These are phyloP conservation scores for Hirtodrosophila duncani DNA, from an alignment of 2,888 invertebrate genomes.

Conservation along the genomic window DNA sequence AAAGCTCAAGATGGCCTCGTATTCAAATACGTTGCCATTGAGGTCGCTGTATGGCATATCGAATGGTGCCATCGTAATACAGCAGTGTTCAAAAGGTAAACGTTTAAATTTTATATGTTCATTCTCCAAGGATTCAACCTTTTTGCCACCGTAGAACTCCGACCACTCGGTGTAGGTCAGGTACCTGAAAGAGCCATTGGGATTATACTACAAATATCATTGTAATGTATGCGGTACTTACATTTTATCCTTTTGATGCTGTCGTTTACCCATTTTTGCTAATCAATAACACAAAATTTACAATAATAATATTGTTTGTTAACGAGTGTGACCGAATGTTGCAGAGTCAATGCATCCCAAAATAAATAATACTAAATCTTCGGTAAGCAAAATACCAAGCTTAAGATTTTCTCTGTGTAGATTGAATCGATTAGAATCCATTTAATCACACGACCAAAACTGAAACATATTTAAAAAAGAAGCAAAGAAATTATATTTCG, in stretches of 20 bases:
- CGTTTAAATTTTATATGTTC: slow-evolving; percentile 91
- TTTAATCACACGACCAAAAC: too few species aligned
- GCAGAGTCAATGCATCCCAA: too few species aligned
- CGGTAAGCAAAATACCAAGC: too few species aligned
- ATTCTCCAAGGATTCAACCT: slow-evolving; percentile 83
- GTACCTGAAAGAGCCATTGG: slow-evolving; percentile 55
- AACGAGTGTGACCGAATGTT: too few species aligned
- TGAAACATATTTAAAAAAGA: too few species aligned
- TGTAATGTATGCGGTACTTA: slow-evolving; percentile 76
- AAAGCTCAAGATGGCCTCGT: slow-evolving; percentile 91
- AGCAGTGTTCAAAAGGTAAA: slow-evolving; percentile 95
- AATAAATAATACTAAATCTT: too few species aligned
- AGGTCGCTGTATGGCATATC: slow-evolving; percentile 93
- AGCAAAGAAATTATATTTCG: too few species aligned
- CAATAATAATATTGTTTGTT: too few species aligned
- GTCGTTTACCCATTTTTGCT: slow-evolving; percentile 91
- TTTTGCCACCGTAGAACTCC: slow-evolving; percentile 93
- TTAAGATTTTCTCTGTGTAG: too few species aligned
- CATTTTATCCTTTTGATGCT: slow-evolving; percentile 97
- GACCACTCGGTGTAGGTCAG: slow-evolving; percentile 80
- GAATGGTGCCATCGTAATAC: slow-evolving; percentile 93
- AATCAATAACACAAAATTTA: not conserved
- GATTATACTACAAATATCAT: not conserved
- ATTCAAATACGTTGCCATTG: slow-evolving; percentile 95
- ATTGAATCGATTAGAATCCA: too few species aligned